Conservation (phyloP, 2,113 vertebrate genomes). For the Sitta europaea region DNA sequence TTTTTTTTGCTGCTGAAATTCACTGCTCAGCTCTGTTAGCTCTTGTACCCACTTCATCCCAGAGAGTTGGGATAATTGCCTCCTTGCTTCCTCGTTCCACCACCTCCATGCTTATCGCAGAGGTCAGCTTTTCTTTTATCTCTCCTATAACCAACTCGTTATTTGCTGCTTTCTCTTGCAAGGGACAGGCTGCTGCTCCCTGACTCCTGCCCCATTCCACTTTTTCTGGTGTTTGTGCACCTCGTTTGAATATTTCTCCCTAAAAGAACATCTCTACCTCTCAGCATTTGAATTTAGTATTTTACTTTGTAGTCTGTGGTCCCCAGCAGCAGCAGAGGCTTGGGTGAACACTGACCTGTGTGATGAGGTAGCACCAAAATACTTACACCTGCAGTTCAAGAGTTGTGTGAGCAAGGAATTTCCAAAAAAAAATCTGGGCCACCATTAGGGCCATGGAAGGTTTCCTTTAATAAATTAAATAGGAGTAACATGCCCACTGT, state of each 20-base stretch:
- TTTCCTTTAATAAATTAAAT: not conserved
- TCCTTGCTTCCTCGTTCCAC: not conserved
- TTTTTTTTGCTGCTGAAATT: not conserved
- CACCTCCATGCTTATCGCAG: conserved; percentile 41
- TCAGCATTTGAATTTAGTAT: not conserved
- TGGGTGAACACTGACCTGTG: not conserved
- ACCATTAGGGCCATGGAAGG: not conserved
- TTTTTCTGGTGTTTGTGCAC: not conserved
- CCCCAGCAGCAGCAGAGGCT: not conserved
- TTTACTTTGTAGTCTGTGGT: not conserved
- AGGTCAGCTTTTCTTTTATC: conserved; percentile 45
- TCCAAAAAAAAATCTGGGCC: not conserved
- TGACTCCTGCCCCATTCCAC: not conserved
- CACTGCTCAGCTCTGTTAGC: not conserved
- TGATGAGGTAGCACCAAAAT: not conserved
- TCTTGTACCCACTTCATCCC: conserved; percentile 43
- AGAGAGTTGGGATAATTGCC: conserved; percentile 31
- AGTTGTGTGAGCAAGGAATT: not conserved
- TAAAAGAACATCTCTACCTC: not conserved
- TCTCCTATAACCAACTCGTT: conserved; percentile 7
- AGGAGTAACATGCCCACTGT: not conserved
- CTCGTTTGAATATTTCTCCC: not conserved
- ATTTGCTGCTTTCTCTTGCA: conserved; percentile 11
- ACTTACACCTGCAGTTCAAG: not conserved
- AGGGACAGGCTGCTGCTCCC: not conserved